Evolutionary conservation across 2,797 vertebrate species (phyloP).

Genomic region (Alca torda): DNA sequence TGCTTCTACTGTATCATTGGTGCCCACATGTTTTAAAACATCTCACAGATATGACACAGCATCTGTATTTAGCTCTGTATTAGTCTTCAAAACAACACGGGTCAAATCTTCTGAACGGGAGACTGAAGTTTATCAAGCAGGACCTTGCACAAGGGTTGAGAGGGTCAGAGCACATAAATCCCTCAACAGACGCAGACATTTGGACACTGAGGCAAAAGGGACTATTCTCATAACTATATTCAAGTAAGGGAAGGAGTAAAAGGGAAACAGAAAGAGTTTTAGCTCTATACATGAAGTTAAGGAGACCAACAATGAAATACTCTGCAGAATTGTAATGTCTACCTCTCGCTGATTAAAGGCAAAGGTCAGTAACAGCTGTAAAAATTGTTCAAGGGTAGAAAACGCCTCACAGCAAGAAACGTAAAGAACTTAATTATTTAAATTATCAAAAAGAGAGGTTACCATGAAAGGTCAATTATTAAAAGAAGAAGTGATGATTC

Average conservation of each 20-base stretch:
- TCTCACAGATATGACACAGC: not conserved
- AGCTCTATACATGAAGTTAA: not conserved
- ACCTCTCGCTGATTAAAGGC: not conserved
- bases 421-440: not conserved
- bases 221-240: not conserved
- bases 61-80: not conserved
- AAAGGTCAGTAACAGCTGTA: not conserved
- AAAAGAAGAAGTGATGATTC: not conserved
- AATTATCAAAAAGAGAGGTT: not conserved
- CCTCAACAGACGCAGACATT: rapidly evolving
- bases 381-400: not conserved
- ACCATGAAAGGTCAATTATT: not conserved
- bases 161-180: not conserved
- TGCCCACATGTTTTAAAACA: not conserved
- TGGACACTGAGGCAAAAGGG: not conserved
- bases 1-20: not conserved
- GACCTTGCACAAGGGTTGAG: not conserved
- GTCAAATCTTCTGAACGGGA: rapidly evolving
- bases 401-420: not conserved
- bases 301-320: not conserved
- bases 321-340: not conserved
- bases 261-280: not conserved
- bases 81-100: not conserved
- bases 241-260: not conserved
- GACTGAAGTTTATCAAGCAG: not conserved